Evolutionary conservation across 2,888 invertebrate species (phyloP), one percentile per base, ranked within the genome.

Genomic region (Anoncus sp.): DNA sequence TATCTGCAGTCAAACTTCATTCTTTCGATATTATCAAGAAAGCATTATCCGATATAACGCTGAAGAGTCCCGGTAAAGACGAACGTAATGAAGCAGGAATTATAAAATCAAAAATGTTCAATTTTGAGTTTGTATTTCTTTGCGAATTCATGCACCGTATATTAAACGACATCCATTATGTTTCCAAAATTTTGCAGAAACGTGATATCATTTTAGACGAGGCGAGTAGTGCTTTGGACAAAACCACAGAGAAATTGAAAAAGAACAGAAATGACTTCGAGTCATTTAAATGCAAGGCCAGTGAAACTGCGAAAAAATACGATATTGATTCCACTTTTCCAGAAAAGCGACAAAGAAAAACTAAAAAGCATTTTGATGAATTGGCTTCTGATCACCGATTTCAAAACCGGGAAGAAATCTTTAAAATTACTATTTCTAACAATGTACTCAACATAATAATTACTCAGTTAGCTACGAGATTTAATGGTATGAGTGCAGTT

Each of bases 381-480:
- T 55, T 35, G 35, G 55, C 51, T 51, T 51, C 51, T 51, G 22
- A 55, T 9, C 55, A 35, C 72, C 78, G 78, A 76, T 78, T 78
- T 62, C 60, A 31, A 73, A 79, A 82, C 77, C 69, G 69, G 63
- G 77, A 80, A 80, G 55, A 80, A 76, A 55, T 72, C 72, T 77
- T 77, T 24, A 73, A 60, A 73, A 51, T 73, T 43, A 49, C 67
- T 45, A 80, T 84, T 84, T 85, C 84, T 76, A 82, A 84, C 72
- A 83, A 80, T 81, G 77, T 85, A 84, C 83, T 85, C 57, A 83
- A 84, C 80, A 84, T 69, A 83, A 73, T 81, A 83, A 84, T 82
- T 45, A 69, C 69, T 82, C 78, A 84, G 76, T 83, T 85, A 83
- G 69, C 82, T 82, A 62, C 82, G 76, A 72, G 83, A 81, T 84